A percentile compares a stretch with the other conserved stretches of the same genome.
phyloP scores from a whole-genome alignment of 2,797 vertebrate species.

The Tenualosa ilisha region DNA sequence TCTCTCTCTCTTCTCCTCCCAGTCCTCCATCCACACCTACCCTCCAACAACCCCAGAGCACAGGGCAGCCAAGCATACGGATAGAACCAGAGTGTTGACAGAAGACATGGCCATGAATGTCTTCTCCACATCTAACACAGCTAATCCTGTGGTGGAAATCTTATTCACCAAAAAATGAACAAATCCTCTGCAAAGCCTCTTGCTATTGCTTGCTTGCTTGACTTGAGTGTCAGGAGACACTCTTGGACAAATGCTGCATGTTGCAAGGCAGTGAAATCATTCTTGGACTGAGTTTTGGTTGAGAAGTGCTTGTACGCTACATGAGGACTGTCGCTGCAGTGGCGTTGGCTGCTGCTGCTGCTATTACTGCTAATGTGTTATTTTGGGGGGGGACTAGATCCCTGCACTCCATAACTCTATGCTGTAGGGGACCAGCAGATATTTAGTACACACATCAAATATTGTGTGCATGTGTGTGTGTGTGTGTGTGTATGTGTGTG shows the following conservation, averaged over 20 bases:
- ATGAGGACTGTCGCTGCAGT: background rate
- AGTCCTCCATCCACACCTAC: no score
- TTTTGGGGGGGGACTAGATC: no score
- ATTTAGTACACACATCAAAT: no score
- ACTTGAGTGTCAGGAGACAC: background rate
- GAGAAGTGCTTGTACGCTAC: background rate
- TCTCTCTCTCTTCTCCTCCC: no score
- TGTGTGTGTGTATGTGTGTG: conserved; percentile 10
- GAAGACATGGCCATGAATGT: background rate
- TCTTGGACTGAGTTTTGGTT: background rate
- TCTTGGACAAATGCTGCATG: background rate
- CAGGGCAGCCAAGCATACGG: background rate
- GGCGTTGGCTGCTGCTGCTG: no score
- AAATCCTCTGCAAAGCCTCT: background rate
- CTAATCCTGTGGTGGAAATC: background rate
- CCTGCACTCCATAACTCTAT: no score
- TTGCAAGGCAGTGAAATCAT: background rate
- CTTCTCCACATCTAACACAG: background rate
- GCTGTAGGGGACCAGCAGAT: no score
- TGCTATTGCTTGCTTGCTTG: no score
- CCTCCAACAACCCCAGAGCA: background rate
- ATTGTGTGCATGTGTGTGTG: conserved; percentile 4
- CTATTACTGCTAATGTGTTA: no score
- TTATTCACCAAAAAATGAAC: background rate
- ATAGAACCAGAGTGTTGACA: background rate